These are phyloP conservation scores for Mormoops blainvillei DNA, from an alignment of 2,113 vertebrate genomes.

Conservation along the genomic window DNA sequence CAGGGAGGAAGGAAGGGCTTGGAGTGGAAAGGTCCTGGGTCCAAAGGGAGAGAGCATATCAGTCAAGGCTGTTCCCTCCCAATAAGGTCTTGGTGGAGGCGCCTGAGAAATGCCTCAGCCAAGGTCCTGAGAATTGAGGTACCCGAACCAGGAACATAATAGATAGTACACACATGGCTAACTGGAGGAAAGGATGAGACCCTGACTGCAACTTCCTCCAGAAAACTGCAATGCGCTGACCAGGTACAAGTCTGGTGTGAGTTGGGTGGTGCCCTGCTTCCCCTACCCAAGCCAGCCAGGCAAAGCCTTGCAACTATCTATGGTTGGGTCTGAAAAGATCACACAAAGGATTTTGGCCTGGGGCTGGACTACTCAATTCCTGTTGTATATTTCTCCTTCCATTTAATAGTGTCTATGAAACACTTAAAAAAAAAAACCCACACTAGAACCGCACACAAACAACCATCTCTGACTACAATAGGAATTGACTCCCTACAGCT, in stretches of 20 bases:
- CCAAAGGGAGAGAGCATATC: neutral
- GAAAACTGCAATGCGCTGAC: neutral
- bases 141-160: neutral
- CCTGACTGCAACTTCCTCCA: neutral
- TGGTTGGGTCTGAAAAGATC: neutral
- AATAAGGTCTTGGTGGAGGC: neutral
- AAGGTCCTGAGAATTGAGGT: neutral
- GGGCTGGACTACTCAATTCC: neutral
- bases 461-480: neutral
- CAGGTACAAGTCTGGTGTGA: neutral
- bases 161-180: neutral
- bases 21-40: neutral
- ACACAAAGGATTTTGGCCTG: neutral
- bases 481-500: neutral
- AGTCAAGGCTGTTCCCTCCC: neutral
- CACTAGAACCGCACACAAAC: neutral
- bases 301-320: neutral
- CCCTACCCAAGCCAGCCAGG: neutral
- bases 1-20: neutral
- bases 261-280: neutral
- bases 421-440: neutral
- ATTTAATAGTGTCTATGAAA: neutral
- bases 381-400: neutral
- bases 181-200: too few species aligned
- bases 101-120: neutral